Conservation (phyloP, 2,797 vertebrate genomes). For the Apogon talboti region DNA sequence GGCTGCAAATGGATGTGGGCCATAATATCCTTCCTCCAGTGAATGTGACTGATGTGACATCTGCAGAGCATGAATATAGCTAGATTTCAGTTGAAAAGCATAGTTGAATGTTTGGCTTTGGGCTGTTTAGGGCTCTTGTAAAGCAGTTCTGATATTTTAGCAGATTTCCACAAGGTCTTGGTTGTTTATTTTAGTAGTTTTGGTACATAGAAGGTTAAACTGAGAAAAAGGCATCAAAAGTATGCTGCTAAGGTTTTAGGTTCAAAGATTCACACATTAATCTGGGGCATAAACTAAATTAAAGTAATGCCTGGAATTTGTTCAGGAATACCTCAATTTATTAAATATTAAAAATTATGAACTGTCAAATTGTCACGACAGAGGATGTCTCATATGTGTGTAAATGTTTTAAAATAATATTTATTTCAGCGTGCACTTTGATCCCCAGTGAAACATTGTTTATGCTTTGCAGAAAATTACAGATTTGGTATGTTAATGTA, state of each 20-base stretch:
- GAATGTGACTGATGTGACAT: conserved; percentile 72
- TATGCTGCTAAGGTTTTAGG: too few species aligned
- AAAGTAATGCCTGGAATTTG: conserved; percentile 5
- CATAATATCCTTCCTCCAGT: conserved; percentile 65
- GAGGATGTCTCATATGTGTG: too few species aligned
- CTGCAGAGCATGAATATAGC: conserved; percentile 77
- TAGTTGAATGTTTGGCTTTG: conserved; percentile 64
- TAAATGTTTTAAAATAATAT: too few species aligned
- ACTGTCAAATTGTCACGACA: not conserved
- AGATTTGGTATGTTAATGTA: too few species aligned
- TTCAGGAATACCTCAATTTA: not conserved
- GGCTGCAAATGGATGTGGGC: conserved; percentile 61
- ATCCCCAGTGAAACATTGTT: too few species aligned
- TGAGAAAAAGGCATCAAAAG: not conserved
- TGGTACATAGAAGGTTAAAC: conserved; percentile 5
- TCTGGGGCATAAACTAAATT: too few species aligned
- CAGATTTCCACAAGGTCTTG: conserved; percentile 15
- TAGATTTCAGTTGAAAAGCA: conserved; percentile 73
- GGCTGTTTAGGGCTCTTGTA: conserved; percentile 67
- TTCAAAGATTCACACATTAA: too few species aligned
- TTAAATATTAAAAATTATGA: conserved; percentile 6
- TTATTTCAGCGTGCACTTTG: too few species aligned
- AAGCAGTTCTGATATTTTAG: too few species aligned
- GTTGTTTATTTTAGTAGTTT: conserved; percentile 28
- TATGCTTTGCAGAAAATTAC: too few species aligned